A percentile compares a stretch with the other conserved stretches of the same genome.
These are phyloP conservation scores for Setipinna tenuifilis DNA, from an alignment of 2,797 vertebrate species.

Conservation along the genomic window DNA sequence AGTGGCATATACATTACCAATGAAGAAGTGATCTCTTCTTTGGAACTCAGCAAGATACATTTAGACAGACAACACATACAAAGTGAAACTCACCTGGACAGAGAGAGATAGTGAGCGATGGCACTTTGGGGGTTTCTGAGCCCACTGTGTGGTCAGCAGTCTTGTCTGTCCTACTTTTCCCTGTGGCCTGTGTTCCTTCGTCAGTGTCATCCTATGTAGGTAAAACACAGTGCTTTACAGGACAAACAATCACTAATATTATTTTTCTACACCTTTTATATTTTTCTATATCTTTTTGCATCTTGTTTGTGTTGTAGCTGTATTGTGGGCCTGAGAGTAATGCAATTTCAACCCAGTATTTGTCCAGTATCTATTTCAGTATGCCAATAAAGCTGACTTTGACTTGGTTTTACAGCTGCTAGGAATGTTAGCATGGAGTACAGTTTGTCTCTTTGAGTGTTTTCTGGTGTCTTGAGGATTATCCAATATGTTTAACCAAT, in stretches of 20 bases:
- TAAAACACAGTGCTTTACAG: neutral
- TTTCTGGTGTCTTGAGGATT: no score
- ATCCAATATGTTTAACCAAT: no score
- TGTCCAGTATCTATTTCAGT: no score
- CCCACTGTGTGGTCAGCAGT: constrained; percentile 28
- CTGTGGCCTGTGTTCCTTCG: constrained; percentile 27
- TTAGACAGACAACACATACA: neutral
- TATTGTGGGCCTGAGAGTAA: no score
- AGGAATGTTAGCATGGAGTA: neutral
- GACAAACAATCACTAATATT: neutral
- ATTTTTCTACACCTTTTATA: no score
- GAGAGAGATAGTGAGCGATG: constrained; percentile 71
- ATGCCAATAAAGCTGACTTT: no score
- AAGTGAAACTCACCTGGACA: constrained; percentile 68
- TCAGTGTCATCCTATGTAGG: constrained; percentile 23
- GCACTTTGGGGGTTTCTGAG: constrained; percentile 64
- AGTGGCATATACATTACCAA: neutral
- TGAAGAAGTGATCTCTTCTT: neutral
- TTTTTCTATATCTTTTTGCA: no score
- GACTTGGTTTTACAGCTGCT: neutral
- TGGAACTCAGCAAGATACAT: neutral
- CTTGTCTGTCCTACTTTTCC: constrained; percentile 14
- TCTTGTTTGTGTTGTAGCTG: no score
- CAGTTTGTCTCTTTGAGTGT: no score
- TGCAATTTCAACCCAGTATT: no score